Conservation (phyloP, 1,140 invertebrate genomes). For the Drosophila novamexicana region DNA sequence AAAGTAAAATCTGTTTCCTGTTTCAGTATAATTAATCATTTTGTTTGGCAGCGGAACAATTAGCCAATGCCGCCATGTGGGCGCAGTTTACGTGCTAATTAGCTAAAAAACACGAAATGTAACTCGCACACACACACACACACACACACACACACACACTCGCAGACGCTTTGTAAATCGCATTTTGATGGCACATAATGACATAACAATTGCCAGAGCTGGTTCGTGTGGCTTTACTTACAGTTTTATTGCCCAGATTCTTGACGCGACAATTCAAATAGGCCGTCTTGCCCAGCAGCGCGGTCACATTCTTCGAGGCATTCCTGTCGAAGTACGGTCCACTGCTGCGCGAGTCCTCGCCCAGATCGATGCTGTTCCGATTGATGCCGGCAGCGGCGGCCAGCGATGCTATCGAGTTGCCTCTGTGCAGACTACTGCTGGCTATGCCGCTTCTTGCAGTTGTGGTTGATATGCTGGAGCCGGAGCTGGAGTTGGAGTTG, state of each 20-base stretch:
- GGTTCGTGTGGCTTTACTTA: constrained; percentile 85
- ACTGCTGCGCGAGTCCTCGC: constrained; percentile 71
- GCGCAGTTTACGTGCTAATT: constrained; percentile 76
- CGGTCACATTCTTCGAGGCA: constrained; percentile 87
- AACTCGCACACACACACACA: constrained; percentile 17
- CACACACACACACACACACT: constrained; percentile 1
- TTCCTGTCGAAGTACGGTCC: constrained; percentile 84
- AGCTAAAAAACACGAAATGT: constrained; percentile 55
- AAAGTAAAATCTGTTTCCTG: constrained; percentile 82
- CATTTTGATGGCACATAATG: constrained; percentile 65
- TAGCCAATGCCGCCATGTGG: constrained; percentile 68
- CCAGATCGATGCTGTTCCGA: constrained; percentile 79
- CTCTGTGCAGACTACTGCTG: constrained; percentile 71
- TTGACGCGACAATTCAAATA: constrained; percentile 93
- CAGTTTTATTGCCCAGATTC: constrained; percentile 94
- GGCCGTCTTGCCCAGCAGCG: constrained; percentile 92
- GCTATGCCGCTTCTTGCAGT: constrained; percentile 57
- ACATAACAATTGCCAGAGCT: constrained; percentile 26
- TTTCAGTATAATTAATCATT: constrained; percentile 82
- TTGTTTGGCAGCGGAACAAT: constrained; percentile 78
- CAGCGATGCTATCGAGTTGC: constrained; percentile 56
- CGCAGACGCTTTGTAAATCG: constrained; percentile 53
- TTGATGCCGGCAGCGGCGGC: constrained; percentile 51
- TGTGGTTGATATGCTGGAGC: background rate
- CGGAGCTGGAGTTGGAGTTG: background rate